phyloP scores from a whole-genome alignment of 2,113 vertebrate species.

The Macquaria australasica region DNA sequence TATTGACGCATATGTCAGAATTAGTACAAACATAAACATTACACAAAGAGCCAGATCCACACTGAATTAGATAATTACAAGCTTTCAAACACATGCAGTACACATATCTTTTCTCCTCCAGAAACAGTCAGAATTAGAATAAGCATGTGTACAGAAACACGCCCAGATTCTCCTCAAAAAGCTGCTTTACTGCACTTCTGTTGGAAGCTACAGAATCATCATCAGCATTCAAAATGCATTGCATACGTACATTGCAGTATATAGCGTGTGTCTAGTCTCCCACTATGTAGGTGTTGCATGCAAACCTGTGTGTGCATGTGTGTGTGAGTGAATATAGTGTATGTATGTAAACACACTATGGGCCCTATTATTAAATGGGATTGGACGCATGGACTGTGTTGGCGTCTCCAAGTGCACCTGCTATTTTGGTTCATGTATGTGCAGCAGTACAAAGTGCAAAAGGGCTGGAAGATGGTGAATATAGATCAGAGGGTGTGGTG shows the following conservation, averaged over 20 bases:
- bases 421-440: not conserved
- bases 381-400: not conserved
- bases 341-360: not conserved
- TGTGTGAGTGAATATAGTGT: no score
- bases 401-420: not conserved
- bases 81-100: not conserved
- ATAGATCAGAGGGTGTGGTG: not conserved
- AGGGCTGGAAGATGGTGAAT: no score
- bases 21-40: constrained; percentile 31
- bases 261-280: not conserved
- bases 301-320: not conserved
- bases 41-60: constrained; percentile 18
- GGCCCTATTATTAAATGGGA: not conserved
- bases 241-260: not conserved
- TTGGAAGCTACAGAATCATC: not conserved
- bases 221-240: not conserved
- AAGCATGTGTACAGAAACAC: not conserved
- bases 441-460: not conserved
- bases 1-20: constrained; percentile 2
- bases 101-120: not conserved
- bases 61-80: not conserved
- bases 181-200: not conserved
- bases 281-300: not conserved
- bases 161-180: not conserved
- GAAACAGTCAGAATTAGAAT: not conserved